Percentiles rank a stretch among this genome's conserved stretches.
Conservation (phyloP, 2,797 vertebrate genomes). For the Rhyacichthys aspro region DNA sequence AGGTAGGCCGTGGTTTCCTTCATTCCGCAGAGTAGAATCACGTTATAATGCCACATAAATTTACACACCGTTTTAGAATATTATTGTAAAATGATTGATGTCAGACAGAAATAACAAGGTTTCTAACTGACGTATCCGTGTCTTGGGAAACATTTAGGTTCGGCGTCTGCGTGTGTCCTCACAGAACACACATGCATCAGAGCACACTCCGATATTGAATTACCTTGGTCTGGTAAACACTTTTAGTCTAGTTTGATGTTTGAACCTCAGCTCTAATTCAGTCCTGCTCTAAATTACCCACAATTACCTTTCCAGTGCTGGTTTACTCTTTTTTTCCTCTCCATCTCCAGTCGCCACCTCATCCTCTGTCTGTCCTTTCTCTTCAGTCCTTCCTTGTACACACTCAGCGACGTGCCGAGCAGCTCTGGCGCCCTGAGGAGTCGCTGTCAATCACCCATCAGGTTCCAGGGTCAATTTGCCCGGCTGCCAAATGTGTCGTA, state of each 20-base stretch:
- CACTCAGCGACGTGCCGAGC: slow-evolving; percentile 23
- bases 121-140: not conserved
- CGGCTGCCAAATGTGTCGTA: slow-evolving; percentile 75
- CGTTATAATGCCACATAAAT: not conserved
- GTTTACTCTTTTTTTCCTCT: slow-evolving; percentile 24
- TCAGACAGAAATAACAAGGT: too few relatives aligned
- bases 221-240: slow-evolving; percentile 43
- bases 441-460: slow-evolving; percentile 77
- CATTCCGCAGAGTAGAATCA: not conserved
- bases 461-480: slow-evolving; percentile 77
- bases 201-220: slow-evolving; percentile 37
- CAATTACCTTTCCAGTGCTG: slow-evolving; percentile 51
- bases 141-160: not conserved
- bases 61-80: not conserved
- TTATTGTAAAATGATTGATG: too few relatives aligned
- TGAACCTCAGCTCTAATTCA: slow-evolving; percentile 53
- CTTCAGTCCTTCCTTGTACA: slow-evolving; percentile 21
- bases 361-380: slow-evolving; percentile 22
- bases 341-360: slow-evolving; percentile 34
- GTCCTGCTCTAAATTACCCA: slow-evolving; percentile 49
- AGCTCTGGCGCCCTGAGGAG: slow-evolving; percentile 64
- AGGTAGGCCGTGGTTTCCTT: not conserved
- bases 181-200: slow-evolving; percentile 18
- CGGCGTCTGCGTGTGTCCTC: not conserved
- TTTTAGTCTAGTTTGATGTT: slow-evolving; percentile 44